Evolutionary conservation across 2,888 invertebrate genomes (phyloP), one percentile per base, ranked within the genome.

Genomic region (Drosophila neotestacea): DNA sequence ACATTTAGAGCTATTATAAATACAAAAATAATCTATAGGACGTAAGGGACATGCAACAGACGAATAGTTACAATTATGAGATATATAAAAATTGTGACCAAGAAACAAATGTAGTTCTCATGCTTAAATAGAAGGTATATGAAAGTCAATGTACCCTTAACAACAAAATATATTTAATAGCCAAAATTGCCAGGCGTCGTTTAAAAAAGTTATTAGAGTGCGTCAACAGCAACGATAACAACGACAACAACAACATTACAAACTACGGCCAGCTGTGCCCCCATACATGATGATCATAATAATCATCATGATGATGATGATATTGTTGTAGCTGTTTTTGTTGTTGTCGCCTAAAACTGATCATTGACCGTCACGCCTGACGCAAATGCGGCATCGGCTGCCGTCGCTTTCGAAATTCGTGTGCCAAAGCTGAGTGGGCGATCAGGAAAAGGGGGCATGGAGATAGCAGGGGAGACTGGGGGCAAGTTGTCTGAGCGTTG

Each of bases 331-430:
- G 56, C 55, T 66, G 50, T 58, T 60, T 38, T 56, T 74, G 75
- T 62, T 75, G 67, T 32, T 44, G 76, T 64, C 58, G 73, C 46
- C 67, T 50, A 78, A 83, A 85, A 79, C 68, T 86, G 85, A 89
- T 82, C 86, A 89, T 86, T 86, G 86, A 86, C 86, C 89, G 86
- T 86, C 89, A 89, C 86, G 86, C 88, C 86, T 82, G 79, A 89
- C 73, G 86, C 73, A 78, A 67, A 75, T 67, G 50, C 65, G 60
- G 62, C 77, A 56, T 38, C 67, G 50, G 42, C 66, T 28, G 63
- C 65, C 70, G 60, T 65, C 62, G 75, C 83, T 84, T 84, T 86
- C 87, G 70, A 88, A 85, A 86, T 68, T 82, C 86, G 86, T 88
- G 88, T 85, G 85, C 80, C 85, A 62, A 42, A 50, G 51, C 46